Evolutionary conservation across 2,113 vertebrate genomes (phyloP).

Genomic region (Alexandromys fortis): DNA sequence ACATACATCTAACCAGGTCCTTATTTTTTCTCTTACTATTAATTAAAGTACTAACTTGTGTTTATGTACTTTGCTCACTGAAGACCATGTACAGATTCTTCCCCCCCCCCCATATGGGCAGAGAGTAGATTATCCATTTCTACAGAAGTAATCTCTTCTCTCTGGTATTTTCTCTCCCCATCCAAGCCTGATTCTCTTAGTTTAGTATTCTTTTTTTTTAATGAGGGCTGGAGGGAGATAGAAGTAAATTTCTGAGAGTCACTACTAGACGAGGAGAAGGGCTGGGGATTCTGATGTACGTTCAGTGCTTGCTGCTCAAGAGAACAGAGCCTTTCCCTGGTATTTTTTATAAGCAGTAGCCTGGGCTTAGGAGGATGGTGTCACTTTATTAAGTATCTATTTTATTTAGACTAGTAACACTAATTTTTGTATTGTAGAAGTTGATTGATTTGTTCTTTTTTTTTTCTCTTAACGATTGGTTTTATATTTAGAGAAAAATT

Average conservation of each 20-base stretch:
- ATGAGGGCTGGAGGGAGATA: background rate
- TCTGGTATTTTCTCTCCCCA: constrained; percentile 13
- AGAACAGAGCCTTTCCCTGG: constrained; percentile 33
- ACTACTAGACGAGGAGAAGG: background rate
- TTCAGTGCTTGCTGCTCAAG: background rate
- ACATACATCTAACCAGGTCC: background rate
- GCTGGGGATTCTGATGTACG: background rate
- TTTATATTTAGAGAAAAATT: constrained; percentile 54
- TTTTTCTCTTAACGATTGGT: background rate
- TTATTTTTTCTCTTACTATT: background rate
- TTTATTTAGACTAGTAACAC: constrained; percentile 34
- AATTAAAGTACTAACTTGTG: constrained; percentile 13
- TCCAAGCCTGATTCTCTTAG: constrained; percentile 17
- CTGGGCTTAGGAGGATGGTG: background rate
- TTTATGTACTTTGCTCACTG: background rate
- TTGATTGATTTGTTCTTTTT: constrained; percentile 20
- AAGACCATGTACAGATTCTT: background rate
- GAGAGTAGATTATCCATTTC: constrained; percentile 12
- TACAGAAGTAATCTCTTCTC: background rate
- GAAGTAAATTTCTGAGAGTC: background rate
- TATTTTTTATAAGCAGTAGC: constrained; percentile 41
- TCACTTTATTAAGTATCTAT: constrained; percentile 20
- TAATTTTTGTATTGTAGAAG: background rate
- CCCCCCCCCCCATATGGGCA: background rate
- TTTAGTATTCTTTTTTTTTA: background rate